These are phyloP conservation scores for Podabrus alpinus DNA, from an alignment of 2,888 invertebrate species.

Conservation along the genomic window DNA sequence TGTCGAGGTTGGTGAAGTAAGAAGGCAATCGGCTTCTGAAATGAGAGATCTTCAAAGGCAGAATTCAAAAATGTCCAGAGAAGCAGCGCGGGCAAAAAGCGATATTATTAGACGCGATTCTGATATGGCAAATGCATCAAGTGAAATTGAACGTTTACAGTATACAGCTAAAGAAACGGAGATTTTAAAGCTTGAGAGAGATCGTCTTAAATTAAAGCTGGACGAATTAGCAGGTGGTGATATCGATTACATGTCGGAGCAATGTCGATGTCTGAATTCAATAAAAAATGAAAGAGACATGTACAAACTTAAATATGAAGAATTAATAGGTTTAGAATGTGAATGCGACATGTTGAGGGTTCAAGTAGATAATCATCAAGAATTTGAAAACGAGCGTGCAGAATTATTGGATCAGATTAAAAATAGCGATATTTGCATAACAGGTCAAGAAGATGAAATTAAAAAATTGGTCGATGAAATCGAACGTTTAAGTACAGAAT, in stretches of 20 bases:
- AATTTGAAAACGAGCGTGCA: background rate
- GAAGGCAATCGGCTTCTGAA: background rate
- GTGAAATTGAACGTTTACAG: conserved; percentile 40
- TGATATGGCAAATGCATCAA: conserved; percentile 37
- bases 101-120: conserved; percentile 26
- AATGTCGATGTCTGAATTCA: conserved; percentile 41
- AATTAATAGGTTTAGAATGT: conserved; percentile 41
- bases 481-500: background rate
- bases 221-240: conserved; percentile 47
- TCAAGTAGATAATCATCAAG: conserved; percentile 33
- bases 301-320: conserved; percentile 49
- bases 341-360: conserved; percentile 43
- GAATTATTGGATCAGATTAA: background rate
- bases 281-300: conserved; percentile 46
- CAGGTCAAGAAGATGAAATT: background rate
- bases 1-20: conserved; percentile 6
- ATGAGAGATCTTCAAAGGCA: background rate
- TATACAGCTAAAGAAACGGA: conserved; percentile 45
- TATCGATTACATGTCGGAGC: conserved; percentile 41
- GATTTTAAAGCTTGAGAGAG: conserved; percentile 47
- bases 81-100: conserved; percentile 1
- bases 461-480: background rate
- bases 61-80: background rate
- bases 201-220: conserved; percentile 38
- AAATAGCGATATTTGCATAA: background rate